Percentiles rank a stretch among this genome's conserved stretches.
phyloP scores from a whole-genome alignment of 2,113 vertebrate species.

The Telmatochromis brachygnathus region DNA sequence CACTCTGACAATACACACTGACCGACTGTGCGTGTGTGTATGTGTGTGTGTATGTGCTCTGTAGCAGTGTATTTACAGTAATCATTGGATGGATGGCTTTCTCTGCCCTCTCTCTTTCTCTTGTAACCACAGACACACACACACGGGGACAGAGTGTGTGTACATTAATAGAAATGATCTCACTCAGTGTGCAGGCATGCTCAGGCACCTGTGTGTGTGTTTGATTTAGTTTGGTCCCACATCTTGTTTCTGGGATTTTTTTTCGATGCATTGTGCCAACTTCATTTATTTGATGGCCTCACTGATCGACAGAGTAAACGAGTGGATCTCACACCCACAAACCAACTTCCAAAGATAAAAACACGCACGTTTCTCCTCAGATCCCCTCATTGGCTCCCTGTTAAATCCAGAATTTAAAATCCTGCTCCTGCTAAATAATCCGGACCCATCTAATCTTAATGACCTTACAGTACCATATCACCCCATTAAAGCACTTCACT shows the following conservation, averaged over 20 bases:
- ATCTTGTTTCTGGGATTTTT: neutral
- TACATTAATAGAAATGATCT: neutral
- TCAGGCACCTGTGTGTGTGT: neutral
- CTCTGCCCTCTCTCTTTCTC: conserved; percentile 4
- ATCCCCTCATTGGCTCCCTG: neutral
- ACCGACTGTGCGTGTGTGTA: conserved; percentile 32
- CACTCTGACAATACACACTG: conserved; percentile 84
- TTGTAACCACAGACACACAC: neutral
- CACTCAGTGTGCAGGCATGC: neutral
- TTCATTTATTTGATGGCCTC: neutral
- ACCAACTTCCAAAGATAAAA: neutral
- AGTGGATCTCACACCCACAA: neutral
- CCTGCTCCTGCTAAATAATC: neutral
- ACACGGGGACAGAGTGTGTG: neutral
- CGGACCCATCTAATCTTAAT: neutral
- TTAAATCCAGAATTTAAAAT: neutral
- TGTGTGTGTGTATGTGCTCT: neutral
- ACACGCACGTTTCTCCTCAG: neutral
- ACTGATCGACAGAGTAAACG: neutral
- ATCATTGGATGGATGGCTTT: conserved; percentile 72
- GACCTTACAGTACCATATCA: neutral
- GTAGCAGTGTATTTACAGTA: conserved; percentile 77
- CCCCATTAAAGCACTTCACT: neutral
- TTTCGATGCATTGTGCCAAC: neutral
- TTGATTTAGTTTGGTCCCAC: neutral